Percentiles rank a stretch among this genome's conserved stretches.
phyloP scores from a whole-genome alignment of 1,140 invertebrate species.

The Triops cancriformis region DNA sequence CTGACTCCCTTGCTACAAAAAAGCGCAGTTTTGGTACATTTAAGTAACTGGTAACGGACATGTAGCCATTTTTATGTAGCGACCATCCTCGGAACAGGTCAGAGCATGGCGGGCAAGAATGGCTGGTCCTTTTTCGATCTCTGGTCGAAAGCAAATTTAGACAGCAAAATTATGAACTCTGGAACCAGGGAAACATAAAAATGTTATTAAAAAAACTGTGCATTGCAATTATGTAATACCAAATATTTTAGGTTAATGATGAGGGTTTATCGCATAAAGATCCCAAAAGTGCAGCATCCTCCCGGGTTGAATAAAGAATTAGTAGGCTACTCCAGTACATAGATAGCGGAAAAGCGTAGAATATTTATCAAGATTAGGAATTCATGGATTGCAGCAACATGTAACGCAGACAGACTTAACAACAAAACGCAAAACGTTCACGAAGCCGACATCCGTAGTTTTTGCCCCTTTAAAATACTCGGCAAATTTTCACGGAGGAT shows the following conservation, averaged over 20 bases:
- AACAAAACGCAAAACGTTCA: neutral
- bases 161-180: neutral
- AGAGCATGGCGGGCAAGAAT: neutral
- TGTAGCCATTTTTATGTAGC: neutral
- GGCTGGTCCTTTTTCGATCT: neutral
- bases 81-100: neutral
- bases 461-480: neutral
- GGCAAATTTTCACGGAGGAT: constrained; percentile 15
- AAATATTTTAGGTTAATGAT: neutral
- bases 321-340: neutral
- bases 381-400: neutral
- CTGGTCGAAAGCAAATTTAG: neutral
- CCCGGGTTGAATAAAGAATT: neutral
- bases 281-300: neutral
- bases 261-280: neutral
- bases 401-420: neutral
- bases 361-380: neutral
- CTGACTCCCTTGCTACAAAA: neutral
- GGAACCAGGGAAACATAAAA: neutral
- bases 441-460: neutral
- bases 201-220: neutral
- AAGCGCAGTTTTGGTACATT: neutral
- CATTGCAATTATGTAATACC: neutral
- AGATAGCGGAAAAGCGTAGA: neutral
- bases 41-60: neutral